Evolutionary conservation across 2,797 vertebrate species (phyloP), one percentile per base, ranked within the genome.

Genomic region (Zalophus californianus): DNA sequence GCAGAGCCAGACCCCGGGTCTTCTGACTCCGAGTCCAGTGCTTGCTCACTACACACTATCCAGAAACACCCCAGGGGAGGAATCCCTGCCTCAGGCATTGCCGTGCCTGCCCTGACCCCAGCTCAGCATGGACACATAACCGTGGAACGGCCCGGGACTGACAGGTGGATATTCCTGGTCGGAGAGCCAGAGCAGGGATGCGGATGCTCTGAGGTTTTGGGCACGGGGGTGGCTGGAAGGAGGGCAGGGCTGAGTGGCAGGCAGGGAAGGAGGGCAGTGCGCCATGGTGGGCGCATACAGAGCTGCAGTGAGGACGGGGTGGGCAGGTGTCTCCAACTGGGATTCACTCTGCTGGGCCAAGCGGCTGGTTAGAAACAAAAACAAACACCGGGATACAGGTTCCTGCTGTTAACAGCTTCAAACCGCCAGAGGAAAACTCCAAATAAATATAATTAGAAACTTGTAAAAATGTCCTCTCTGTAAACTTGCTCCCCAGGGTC

Each of bases 381-480:
- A 97, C 97, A 97, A 98, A 97, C 97, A 94, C 56, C 79, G 96
- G 96, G 93, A 93, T 95, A 86, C 97, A 96, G 97, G 97, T 97
- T 97, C 98, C 98, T 95, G 97, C 97, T 97, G 98, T 97, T 97
- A 97, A 98, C 97, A 98, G 97, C 98, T 97, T 97, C 96, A 94
- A 97, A 98, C 97, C 97, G 23, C 98, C 95, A 86, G 94, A 97
- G 97, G 97, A 98, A 96, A 98, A 96, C 95, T 94, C 96, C 97
- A 98, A 98, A 97, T 97, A 98, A 97, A 98, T 97, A 98, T 96
- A 97, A 97, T 97, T 97, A 97, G 96, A 97, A 97, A 97, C 96
- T 86, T 98, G 94, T 97, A 95, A 97, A 97, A 98, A 97, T 20
- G 77, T 98, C 94, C 95, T 96, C 96, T 97, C 97, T 97, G 96